phyloP scores from a whole-genome alignment of 92 coral and sea anemone genomes.

The Zoanthus gigantus region DNA sequence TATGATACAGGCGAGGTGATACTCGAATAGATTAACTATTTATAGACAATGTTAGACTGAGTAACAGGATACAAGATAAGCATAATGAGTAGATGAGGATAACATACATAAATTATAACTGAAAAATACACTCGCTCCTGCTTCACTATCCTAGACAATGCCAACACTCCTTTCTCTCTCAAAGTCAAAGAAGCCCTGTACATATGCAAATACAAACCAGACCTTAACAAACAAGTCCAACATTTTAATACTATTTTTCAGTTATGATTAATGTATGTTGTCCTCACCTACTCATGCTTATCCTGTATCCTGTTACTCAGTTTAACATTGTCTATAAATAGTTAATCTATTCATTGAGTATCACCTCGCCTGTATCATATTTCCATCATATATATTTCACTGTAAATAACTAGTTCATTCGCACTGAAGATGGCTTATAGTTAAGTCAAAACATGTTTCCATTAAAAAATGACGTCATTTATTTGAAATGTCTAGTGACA shows the following conservation, averaged over 20 bases:
- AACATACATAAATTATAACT: slow-evolving; percentile 26
- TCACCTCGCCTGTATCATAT: slow-evolving; percentile 25
- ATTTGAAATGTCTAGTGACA: slow-evolving; percentile 6
- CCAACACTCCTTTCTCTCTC: slow-evolving; percentile 14
- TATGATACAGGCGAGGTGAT: slow-evolving; percentile 27
- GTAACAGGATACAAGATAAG: slow-evolving; percentile 27
- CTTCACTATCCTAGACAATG: slow-evolving; percentile 8
- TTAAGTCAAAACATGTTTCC: slow-evolving; percentile 25
- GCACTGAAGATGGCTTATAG: slow-evolving; percentile 26
- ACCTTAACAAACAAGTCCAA: slow-evolving; percentile 23
- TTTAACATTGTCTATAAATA: slow-evolving; percentile 20
- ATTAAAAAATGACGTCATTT: slow-evolving; percentile 3
- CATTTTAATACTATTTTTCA: slow-evolving; percentile 9
- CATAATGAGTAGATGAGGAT: background rate
- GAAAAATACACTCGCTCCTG: slow-evolving; percentile 17
- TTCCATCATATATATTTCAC: background rate
- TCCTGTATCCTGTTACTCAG: slow-evolving; percentile 29
- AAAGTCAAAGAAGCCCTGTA: slow-evolving; percentile 13
- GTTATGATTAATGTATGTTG: slow-evolving; percentile 21
- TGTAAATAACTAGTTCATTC: background rate
- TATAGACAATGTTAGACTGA: slow-evolving; percentile 13
- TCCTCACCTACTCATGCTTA: slow-evolving; percentile 10
- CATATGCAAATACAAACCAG: slow-evolving; percentile 11
- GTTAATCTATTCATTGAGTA: slow-evolving; percentile 26
- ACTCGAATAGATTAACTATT: slow-evolving; percentile 28